These are phyloP conservation scores for Lepidurus couesii DNA, from an alignment of 1,140 invertebrate species.

Conservation along the genomic window DNA sequence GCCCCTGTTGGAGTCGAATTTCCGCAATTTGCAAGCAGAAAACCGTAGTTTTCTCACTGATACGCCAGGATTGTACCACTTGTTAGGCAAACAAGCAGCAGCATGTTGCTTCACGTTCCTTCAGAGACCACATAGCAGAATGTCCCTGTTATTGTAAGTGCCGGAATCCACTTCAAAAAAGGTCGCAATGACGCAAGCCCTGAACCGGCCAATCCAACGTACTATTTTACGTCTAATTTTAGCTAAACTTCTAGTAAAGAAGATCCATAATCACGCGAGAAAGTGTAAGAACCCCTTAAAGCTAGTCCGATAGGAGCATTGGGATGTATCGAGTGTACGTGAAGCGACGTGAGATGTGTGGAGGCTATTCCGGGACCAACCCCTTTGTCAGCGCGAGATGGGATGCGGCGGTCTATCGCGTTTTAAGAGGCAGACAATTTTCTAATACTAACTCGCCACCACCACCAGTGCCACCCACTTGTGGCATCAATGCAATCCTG, in stretches of 20 bases:
- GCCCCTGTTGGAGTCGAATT: not conserved
- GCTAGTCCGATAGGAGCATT: not conserved
- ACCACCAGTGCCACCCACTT: not conserved
- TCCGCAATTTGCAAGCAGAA: not conserved
- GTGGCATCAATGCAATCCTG: not conserved
- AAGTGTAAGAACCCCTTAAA: no score
- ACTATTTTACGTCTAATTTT: no score
- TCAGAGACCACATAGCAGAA: no score
- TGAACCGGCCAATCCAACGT: no score
- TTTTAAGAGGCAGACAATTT: not conserved
- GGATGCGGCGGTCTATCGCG: not conserved
- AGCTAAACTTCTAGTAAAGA: no score
- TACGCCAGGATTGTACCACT: not conserved
- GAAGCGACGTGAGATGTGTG: not conserved
- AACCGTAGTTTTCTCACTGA: not conserved
- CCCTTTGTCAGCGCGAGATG: not conserved
- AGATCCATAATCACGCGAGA: no score
- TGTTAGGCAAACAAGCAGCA: no score
- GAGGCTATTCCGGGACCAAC: not conserved
- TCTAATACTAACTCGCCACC: not conserved
- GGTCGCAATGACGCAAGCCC: no score
- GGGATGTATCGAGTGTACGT: not conserved
- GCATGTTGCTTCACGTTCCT: no score
- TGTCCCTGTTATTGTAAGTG: no score
- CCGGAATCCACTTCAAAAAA: no score